Evolutionary conservation across 2,113 vertebrate species (phyloP), one percentile per base, ranked within the genome.

Genomic region (Bos javanicus): DNA sequence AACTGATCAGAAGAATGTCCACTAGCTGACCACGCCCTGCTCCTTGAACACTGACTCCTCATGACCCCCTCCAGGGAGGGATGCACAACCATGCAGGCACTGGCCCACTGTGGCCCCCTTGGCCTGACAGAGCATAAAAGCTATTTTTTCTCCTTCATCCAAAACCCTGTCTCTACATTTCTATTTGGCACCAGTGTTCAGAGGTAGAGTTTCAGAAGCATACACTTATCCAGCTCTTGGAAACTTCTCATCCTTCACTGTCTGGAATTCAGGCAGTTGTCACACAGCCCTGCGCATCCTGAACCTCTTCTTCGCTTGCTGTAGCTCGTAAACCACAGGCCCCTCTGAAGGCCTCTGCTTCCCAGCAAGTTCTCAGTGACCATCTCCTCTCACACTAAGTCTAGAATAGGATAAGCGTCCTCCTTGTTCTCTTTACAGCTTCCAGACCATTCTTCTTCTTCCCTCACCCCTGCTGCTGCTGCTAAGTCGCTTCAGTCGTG

Each of bases 81-180:
- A 10, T 5, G 15, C 43, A 80, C 15, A 30, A 16, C 25, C 8
- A 0, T 30, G 43, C 4, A 2, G 26, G 46, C 26, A 50, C 26
- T 50, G 15, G 46, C 46, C 8, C 2, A 0, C 76, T 50, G 46
- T 80, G 76, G 28, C 43, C 15, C 28, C 15, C 76, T 80, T 50
- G 48, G 46, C 15, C 8, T 50, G 28, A 48, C 76, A 30, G 48
- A 80, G 4, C 28, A 80, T 33, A 80, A 80, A 11, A 80, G 76
- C 26, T 48, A 30, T 17, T 30, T 26, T 80, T 80, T 80, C 46
- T 50, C 28, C 46, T 50, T 80, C 76, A 80, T 30, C 76, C 46
- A 80, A 50, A 80, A 48, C 28, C 9, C 26, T 50, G 26, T 33
- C 26, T 30, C 46, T 19, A 2, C 28, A 30, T 30, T 80, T 48